These are phyloP conservation scores for Holacanthella duospinosa DNA, from an alignment of 2,888 invertebrate species.

Conservation along the genomic window DNA sequence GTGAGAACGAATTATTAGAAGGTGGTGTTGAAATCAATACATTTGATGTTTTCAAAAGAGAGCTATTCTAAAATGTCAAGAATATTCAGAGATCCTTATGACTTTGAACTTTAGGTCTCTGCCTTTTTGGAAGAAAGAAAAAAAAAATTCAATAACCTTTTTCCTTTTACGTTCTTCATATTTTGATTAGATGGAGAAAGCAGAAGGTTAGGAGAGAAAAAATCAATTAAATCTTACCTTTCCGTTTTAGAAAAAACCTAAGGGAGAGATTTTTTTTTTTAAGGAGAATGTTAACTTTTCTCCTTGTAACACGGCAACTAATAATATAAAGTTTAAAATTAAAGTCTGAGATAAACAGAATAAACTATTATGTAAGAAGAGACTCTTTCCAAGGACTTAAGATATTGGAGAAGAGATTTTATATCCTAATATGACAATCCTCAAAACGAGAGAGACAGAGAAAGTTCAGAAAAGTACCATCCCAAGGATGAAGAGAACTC, in stretches of 20 bases:
- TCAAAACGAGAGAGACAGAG: too few relatives aligned
- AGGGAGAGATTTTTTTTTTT: too few relatives aligned
- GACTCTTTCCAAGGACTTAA: too few relatives aligned
- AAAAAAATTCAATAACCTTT: slow-evolving; percentile 4
- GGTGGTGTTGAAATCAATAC: background rate
- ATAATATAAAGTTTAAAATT: background rate
- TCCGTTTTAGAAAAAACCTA: background rate
- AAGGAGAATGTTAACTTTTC: too few relatives aligned
- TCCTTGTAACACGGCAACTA: too few relatives aligned
- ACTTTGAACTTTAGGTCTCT: slow-evolving; percentile 3
- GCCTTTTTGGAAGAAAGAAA: background rate
- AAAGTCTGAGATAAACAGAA: too few relatives aligned
- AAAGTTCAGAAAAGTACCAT: too few relatives aligned
- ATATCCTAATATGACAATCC: too few relatives aligned
- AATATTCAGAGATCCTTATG: background rate
- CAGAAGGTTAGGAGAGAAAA: background rate
- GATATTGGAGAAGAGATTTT: too few relatives aligned
- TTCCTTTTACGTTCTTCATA: background rate
- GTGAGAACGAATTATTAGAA: background rate
- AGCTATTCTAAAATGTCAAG: background rate
- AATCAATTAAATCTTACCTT: slow-evolving; percentile 3
- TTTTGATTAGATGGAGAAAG: slow-evolving; percentile 2
- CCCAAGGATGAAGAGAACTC: too few relatives aligned
- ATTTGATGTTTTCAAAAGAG: background rate
- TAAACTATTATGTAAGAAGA: too few relatives aligned